Conservation (phyloP, 2,888 invertebrate genomes). For the Euproctis similis region DNA sequence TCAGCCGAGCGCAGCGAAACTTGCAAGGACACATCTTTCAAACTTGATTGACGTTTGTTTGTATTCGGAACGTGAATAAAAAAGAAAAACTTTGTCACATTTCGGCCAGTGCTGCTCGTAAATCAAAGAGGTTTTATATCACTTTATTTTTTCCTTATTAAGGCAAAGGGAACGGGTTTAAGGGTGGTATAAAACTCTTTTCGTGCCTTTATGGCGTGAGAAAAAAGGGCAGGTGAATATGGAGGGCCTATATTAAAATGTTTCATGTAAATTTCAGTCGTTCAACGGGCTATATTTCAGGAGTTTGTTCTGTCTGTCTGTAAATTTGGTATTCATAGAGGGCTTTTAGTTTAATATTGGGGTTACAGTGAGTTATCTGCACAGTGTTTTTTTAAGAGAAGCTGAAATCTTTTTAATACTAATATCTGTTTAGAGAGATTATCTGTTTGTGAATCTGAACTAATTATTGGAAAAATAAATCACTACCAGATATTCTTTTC, state of each 20-base stretch:
- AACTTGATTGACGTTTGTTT: constrained; percentile 44
- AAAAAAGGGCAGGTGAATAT: constrained; percentile 66
- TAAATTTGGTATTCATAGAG: constrained; percentile 66
- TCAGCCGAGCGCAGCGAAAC: constrained; percentile 24
- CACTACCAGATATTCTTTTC: no score
- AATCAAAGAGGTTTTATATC: constrained; percentile 37
- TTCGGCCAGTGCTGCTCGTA: constrained; percentile 30
- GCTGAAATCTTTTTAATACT: constrained; percentile 16
- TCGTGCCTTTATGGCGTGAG: constrained; percentile 59
- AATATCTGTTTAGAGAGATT: no score
- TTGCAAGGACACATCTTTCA: constrained; percentile 26
- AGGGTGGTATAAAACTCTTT: constrained; percentile 25
- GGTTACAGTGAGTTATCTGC: constrained; percentile 26
- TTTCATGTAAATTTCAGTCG: constrained; percentile 73
- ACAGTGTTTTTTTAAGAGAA: constrained; percentile 15
- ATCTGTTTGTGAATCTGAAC: no score
- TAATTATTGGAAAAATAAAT: no score
- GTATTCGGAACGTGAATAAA: constrained; percentile 30
- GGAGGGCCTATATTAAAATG: constrained; percentile 67
- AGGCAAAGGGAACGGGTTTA: constrained; percentile 27
- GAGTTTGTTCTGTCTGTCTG: constrained; percentile 52
- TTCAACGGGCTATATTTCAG: constrained; percentile 61
- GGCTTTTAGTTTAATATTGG: constrained; percentile 60
- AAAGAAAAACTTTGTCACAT: constrained; percentile 34
- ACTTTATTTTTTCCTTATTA: constrained; percentile 29